Percentiles rank a stretch among this genome's conserved stretches.
Evolutionary conservation across 2,113 vertebrate genomes (phyloP).

Genomic region (Aleadryas rufinucha): DNA sequence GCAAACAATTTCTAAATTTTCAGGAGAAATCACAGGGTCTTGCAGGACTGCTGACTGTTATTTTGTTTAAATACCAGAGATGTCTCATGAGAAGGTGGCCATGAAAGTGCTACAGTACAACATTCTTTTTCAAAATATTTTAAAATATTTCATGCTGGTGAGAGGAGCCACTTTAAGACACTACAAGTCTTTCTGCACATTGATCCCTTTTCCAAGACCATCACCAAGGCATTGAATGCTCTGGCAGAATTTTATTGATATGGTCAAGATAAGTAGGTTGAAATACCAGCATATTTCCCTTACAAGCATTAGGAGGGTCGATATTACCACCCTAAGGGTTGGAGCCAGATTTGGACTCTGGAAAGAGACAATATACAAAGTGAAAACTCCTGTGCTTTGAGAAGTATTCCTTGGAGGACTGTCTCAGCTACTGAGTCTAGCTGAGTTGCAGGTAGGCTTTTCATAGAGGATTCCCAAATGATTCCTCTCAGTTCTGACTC

Average conservation of each 20-base stretch:
- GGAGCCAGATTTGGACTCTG: not conserved
- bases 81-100: not conserved
- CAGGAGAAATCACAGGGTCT: not conserved
- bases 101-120: not conserved
- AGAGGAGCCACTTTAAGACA: not conserved
- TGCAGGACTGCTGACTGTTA: not conserved
- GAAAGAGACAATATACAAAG: not conserved
- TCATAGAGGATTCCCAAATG: not conserved
- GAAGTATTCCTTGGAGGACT: not conserved
- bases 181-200: not conserved
- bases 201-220: not conserved
- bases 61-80: not conserved
- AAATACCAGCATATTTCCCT: not conserved
- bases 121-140: not conserved
- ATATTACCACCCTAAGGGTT: not conserved
- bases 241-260: not conserved
- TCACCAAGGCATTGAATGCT: not conserved
- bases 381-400: not conserved
- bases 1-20: not conserved
- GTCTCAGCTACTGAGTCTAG: not conserved
- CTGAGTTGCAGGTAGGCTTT: not conserved
- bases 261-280: rapidly evolving
- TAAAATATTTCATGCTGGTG: not conserved
- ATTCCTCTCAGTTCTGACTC: not conserved
- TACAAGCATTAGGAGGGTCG: not conserved